Percentiles rank a stretch among this genome's conserved stretches.
phyloP scores from a whole-genome alignment of 2,888 invertebrate species.

The Metalampra italica region DNA sequence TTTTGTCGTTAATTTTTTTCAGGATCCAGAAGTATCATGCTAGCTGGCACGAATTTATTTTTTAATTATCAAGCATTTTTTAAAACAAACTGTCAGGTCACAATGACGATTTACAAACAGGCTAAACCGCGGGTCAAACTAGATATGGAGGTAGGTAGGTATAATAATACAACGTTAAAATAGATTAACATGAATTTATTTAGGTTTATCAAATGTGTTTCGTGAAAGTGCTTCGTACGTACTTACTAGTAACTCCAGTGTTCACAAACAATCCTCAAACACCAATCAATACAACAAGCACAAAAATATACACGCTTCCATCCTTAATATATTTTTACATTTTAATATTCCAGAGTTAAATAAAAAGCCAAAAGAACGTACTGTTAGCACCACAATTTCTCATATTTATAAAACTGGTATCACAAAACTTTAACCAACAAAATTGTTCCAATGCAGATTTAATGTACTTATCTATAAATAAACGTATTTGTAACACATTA shows the following conservation, averaged over 20 bases:
- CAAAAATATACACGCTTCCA: slow-evolving; percentile 28
- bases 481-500: neutral
- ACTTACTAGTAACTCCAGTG: slow-evolving; percentile 65
- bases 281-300: slow-evolving; percentile 48
- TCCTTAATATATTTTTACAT: slow-evolving; percentile 5
- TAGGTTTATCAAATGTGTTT: slow-evolving; percentile 65
- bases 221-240: slow-evolving; percentile 66
- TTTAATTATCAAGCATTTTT: too few relatives aligned
- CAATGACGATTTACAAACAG: too few relatives aligned
- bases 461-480: neutral
- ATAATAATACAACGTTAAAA: slow-evolving; percentile 7
- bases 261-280: slow-evolving; percentile 52
- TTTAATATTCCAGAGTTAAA: neutral
- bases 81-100: too few relatives aligned
- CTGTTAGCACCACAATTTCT: slow-evolving; percentile 19
- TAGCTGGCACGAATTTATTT: too few relatives aligned
- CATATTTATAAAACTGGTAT: slow-evolving; percentile 13
- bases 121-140: too few relatives aligned
- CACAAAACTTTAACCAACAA: slow-evolving; percentile 19
- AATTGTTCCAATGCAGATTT: neutral
- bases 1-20: too few relatives aligned
- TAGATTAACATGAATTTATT: slow-evolving; percentile 75
- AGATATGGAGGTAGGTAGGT: too few relatives aligned
- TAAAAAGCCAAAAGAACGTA: slow-evolving; percentile 2
- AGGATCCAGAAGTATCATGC: too few relatives aligned